These are phyloP conservation scores for Plagiodera versicolora DNA, from an alignment of 2,888 invertebrate species.

Conservation along the genomic window DNA sequence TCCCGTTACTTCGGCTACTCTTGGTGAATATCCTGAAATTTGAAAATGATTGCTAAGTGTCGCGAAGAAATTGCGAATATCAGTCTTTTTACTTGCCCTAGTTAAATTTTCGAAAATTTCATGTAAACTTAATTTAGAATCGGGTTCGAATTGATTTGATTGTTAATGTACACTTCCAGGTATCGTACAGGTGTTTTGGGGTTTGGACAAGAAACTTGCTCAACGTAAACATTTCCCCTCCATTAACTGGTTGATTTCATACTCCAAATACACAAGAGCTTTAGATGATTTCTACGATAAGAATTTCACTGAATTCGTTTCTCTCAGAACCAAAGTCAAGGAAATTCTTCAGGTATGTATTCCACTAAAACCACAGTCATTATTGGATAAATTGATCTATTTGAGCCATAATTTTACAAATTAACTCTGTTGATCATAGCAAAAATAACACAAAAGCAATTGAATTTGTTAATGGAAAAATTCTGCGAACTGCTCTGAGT, in stretches of 20 bases:
- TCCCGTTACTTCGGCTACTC: slow-evolving; percentile 98
- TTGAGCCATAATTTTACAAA: too few species aligned
- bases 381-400: too few species aligned
- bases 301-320: slow-evolving; percentile 95
- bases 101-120: too few species aligned
- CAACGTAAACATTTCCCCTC: slow-evolving; percentile 99
- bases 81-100: too few species aligned
- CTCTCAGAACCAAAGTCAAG: slow-evolving; percentile 92
- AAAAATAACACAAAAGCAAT: too few species aligned
- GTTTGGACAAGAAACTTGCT: slow-evolving; percentile 96
- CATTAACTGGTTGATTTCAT: slow-evolving; percentile 99
- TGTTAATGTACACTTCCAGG: slow-evolving; percentile 23
- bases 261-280: slow-evolving; percentile 96
- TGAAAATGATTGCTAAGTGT: too few species aligned
- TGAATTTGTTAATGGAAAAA: too few species aligned
- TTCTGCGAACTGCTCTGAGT: too few species aligned
- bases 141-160: too few species aligned
- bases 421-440: too few species aligned
- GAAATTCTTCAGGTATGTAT: slow-evolving; percentile 52
- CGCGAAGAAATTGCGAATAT: too few species aligned
- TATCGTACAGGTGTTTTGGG: slow-evolving; percentile 85
- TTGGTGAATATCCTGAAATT: slow-evolving; percentile 57
- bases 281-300: slow-evolving; percentile 99
- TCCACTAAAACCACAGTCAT: too few species aligned
- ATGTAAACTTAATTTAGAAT: not conserved